A percentile compares a stretch with the other conserved stretches of the same genome.
These are phyloP conservation scores for Gymnothorax javanicus DNA, from an alignment of 2,797 vertebrate species.

Conservation along the genomic window DNA sequence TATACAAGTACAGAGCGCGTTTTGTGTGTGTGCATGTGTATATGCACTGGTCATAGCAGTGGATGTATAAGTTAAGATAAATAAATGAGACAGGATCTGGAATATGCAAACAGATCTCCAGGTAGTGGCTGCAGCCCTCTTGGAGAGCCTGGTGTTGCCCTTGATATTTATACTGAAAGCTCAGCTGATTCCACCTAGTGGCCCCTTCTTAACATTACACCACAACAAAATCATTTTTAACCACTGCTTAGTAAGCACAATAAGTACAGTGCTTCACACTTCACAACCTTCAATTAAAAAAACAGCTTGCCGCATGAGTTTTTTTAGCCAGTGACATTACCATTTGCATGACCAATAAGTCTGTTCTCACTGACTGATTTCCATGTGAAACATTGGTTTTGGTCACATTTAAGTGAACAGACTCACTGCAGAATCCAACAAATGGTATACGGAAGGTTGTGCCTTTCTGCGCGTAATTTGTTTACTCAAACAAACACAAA, in stretches of 20 bases:
- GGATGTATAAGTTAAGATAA: not conserved
- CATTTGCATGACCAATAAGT: not conserved
- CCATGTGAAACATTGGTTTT: not conserved
- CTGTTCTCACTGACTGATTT: not conserved
- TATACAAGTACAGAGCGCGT: not conserved
- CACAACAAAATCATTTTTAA: not conserved
- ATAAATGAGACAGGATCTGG: not conserved
- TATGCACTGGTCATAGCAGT: not conserved
- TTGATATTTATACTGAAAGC: not conserved
- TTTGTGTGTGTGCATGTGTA: not conserved
- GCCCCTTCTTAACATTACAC: not conserved
- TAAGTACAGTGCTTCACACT: not conserved
- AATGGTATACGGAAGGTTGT: not conserved
- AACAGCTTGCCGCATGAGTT: not conserved
- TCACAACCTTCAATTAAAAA: not conserved
- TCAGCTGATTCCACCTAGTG: not conserved
- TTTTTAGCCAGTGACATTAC: not conserved
- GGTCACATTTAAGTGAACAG: not conserved
- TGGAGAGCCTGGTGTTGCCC: not conserved
- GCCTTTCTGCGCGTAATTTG: not conserved
- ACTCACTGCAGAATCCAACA: not conserved
- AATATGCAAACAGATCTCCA: not conserved
- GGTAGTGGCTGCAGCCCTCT: not conserved
- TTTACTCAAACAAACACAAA: slow-evolving; percentile 20
- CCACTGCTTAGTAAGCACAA: not conserved